These are phyloP conservation scores for Drepana arcuata DNA, from an alignment of 1,140 invertebrate species.

Conservation along the genomic window DNA sequence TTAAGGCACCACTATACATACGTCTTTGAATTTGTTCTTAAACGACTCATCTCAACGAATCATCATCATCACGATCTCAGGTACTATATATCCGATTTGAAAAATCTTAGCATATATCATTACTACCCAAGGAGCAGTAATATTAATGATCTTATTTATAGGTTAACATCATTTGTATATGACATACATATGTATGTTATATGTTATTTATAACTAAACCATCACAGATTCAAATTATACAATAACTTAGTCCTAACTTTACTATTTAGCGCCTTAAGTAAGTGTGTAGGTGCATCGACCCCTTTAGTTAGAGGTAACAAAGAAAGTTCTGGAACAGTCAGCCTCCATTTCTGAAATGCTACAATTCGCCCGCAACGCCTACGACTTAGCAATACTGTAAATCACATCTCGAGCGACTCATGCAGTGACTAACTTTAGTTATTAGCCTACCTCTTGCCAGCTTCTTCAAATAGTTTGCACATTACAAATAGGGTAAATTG, in stretches of 20 bases:
- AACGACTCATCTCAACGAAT: no score
- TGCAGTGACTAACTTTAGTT: conserved; percentile 42
- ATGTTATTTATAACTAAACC: conserved; percentile 2
- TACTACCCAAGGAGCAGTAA: background rate
- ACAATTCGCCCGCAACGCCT: conserved; percentile 41
- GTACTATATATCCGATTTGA: no score
- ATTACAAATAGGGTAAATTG: no score
- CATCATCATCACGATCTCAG: no score
- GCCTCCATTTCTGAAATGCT: conserved; percentile 48
- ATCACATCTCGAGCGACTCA: conserved; percentile 48
- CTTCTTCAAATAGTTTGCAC: no score
- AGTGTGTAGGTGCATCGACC: conserved; percentile 21
- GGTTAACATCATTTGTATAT: background rate
- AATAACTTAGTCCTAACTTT: no score
- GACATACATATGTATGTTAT: background rate
- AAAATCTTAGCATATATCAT: no score
- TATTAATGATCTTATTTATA: background rate
- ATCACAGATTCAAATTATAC: no score
- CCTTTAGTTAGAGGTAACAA: conserved; percentile 20
- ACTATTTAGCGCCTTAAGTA: no score
- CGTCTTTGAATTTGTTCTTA: no score
- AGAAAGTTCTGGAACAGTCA: conserved; percentile 39
- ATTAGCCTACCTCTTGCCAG: conserved; percentile 12
- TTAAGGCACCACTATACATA: no score
- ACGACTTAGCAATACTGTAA: conserved; percentile 45